Evolutionary conservation across 2,888 invertebrate genomes (phyloP).

Genomic region (Bruchidius siliquastri): DNA sequence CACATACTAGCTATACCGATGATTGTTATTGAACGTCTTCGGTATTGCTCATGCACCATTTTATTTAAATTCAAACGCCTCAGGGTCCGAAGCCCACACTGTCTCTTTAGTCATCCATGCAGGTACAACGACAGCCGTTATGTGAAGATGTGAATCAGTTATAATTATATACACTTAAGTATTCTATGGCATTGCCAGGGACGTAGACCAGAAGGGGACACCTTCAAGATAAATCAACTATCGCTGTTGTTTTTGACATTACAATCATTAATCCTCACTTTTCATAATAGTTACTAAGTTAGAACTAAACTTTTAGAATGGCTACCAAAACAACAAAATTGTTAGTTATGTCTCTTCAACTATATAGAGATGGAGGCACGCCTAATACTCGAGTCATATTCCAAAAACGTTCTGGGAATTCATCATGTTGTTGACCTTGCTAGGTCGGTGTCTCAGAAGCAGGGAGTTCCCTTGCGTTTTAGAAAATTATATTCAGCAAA

Average conservation of each 20-base stretch:
- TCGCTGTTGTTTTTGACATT: background rate
- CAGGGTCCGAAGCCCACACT: background rate
- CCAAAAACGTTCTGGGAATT: too few species aligned
- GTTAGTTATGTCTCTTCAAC: too few species aligned
- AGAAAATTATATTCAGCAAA: too few species aligned
- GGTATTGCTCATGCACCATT: background rate
- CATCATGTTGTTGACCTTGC: too few species aligned
- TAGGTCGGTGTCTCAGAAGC: too few species aligned
- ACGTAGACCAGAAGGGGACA: conserved; percentile 7
- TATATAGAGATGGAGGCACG: too few species aligned
- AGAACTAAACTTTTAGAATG: too few species aligned
- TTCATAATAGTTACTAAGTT: too few species aligned
- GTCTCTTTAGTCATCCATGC: background rate
- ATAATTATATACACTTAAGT: conserved; percentile 7
- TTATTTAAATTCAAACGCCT: background rate
- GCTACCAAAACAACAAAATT: too few species aligned
- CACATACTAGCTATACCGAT: background rate
- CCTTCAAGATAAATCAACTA: conserved; percentile 9
- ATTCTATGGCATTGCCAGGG: background rate
- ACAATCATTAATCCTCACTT: too few species aligned
- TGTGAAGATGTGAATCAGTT: conserved; percentile 6
- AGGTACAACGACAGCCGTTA: conserved; percentile 2
- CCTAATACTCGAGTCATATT: too few species aligned
- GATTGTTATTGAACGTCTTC: background rate
- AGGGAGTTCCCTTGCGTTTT: too few species aligned